Percentiles rank a stretch among this genome's conserved stretches.
Conservation (phyloP, 37 sponge, comb jelly and placozoan species). For the Ianthella basta region DNA sequence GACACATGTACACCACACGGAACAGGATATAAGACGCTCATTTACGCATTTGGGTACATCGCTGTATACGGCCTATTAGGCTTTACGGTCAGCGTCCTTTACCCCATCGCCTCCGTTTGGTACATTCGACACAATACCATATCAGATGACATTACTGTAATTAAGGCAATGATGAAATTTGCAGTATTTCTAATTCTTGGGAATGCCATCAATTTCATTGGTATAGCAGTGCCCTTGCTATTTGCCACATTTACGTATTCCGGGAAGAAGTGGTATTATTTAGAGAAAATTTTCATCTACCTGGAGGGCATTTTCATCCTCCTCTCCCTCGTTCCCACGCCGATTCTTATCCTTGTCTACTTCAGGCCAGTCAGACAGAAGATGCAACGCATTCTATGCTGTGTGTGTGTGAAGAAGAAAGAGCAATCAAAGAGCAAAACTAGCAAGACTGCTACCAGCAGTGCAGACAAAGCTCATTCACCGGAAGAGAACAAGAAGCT, state of each 20-base stretch:
- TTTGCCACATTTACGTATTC: background rate
- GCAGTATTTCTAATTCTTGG: constrained; percentile 16
- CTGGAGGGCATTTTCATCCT: constrained; percentile 5
- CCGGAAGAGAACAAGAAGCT: no score
- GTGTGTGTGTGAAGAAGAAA: no score
- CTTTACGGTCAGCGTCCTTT: background rate
- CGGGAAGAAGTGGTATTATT: background rate
- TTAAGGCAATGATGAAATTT: constrained; percentile 18
- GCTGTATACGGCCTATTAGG: background rate
- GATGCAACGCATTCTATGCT: background rate
- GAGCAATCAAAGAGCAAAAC: no score
- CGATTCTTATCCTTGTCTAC: background rate
- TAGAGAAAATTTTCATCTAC: background rate
- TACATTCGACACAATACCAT: constrained; percentile 21
- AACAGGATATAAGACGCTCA: background rate
- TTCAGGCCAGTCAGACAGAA: background rate
- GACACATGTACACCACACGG: background rate
- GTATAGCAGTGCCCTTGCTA: background rate
- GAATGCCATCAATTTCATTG: background rate
- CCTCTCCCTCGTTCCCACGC: background rate
- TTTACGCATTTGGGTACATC: background rate
- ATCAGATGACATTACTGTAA: background rate
- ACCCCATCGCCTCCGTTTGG: background rate
- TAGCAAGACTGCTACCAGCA: no score
- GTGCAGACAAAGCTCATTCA: no score